Base-by-base conservation (phyloP, 2,888 invertebrate genomes). In the Dynastes grantii region DNA sequence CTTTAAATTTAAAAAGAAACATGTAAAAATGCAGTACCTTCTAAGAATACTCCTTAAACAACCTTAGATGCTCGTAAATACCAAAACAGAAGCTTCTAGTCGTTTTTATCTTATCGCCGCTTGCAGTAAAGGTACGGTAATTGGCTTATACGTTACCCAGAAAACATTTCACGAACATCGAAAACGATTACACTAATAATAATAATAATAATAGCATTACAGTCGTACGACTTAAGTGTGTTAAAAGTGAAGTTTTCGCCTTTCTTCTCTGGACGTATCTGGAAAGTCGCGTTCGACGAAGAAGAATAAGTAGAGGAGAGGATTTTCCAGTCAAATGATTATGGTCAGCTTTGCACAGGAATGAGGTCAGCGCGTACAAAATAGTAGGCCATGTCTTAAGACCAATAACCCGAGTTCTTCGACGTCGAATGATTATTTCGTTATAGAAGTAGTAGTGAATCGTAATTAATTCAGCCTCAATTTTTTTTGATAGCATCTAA, bases 331-430 rank as follows among this genome's bases (percentile, higher is more conserved):
- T 75, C 61, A 45, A 61, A 58, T 61, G 73, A 75, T 61, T 75
- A 75, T 49, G 37, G 61, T 61, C 49, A 70, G 76, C 75, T 78
- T 82, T 81, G 81, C 77, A 76, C 77, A 79, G 67, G 81, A 83
- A 82, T 79, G 81, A 79, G 83, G 83, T 83, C 83, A 82, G 8
- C 73, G 71, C 81, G 81, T 78, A 80, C 76, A 80, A 81, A 80
- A 80, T 83, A 80, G 82, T 82, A 82, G 83, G 83, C 80, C 83
- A 83, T 22, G 78, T 78, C 61, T 75, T 76, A 81, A 79, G 80
- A 78, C 75, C 81, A 82, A 76, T 80, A 80, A 81, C 80, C 81
- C 51, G 64, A 78, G 65, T 58, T 76, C 49, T 75, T 32, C 71
- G 27, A 68, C 76, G 68, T 22, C 40, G 65, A n/a, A 40, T 58